Conservation (phyloP, 2,888 invertebrate genomes). For the Perizoma flavofasciatum region DNA sequence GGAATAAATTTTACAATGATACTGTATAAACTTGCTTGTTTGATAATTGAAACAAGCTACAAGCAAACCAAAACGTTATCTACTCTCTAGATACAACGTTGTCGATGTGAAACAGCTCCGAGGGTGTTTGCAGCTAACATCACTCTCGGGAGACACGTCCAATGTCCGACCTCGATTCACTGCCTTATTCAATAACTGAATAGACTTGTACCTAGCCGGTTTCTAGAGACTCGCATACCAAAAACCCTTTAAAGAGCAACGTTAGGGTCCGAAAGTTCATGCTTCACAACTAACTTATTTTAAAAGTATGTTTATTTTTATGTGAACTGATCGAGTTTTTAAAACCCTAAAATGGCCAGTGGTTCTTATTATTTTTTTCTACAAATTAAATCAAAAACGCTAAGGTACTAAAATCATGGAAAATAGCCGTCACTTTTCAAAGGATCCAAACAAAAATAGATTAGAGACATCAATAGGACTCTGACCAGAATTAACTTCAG, state of each 20-base stretch:
- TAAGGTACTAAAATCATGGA: too few species aligned
- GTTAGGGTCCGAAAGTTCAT: too few species aligned
- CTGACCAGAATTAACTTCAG: constrained; percentile 52
- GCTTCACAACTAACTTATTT: too few species aligned
- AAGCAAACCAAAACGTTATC: background rate
- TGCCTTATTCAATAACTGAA: constrained; percentile 19
- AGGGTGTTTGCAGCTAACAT: constrained; percentile 14
- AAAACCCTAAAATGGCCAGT: too few species aligned
- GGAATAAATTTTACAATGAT: too few species aligned
- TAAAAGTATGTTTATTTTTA: too few species aligned
- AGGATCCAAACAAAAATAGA: constrained; percentile 18
- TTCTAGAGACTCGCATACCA: background rate
- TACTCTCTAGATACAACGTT: background rate
- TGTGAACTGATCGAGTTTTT: too few species aligned
- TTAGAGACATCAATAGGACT: constrained; percentile 21
- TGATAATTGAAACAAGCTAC: background rate
- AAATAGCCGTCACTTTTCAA: constrained; percentile 3
- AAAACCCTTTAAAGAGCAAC: too few species aligned
- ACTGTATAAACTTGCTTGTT: background rate
- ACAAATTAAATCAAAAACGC: background rate
- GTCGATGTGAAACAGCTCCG: constrained; percentile 1
- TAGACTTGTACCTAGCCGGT: background rate
- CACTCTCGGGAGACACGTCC: constrained; percentile 21
- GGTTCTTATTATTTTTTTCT: too few species aligned
- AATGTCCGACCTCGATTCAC: constrained; percentile 21